Evolutionary conservation across 1,140 invertebrate genomes (phyloP).

Genomic region (Dysdera silvatica): DNA sequence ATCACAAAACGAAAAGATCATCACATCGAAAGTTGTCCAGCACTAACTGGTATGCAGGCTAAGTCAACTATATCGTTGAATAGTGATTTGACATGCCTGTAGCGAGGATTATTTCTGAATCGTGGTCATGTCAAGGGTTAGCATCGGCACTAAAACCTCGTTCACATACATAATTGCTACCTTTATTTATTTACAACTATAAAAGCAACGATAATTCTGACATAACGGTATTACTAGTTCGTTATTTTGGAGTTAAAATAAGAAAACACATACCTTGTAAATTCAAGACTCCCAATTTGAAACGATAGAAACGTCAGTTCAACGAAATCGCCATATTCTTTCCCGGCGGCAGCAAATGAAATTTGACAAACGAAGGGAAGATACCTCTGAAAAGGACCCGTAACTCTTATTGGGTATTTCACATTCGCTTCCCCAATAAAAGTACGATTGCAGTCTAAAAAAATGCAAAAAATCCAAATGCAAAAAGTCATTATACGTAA

Average conservation of each 20-base stretch:
- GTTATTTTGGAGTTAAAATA: not conserved
- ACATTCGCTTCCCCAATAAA: slow-evolving; percentile 31
- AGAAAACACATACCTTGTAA: slow-evolving; percentile 16
- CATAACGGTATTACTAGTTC: not conserved
- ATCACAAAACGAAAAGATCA: too few species aligned
- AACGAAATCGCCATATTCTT: slow-evolving; percentile 32
- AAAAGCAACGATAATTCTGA: not conserved
- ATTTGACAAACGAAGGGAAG: slow-evolving; percentile 32
- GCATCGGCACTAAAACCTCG: too few species aligned
- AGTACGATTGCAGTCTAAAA: slow-evolving; percentile 34
- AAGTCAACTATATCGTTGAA: too few species aligned
- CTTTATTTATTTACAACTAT: too few species aligned
- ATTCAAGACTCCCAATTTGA: slow-evolving; percentile 31
- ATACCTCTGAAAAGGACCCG: slow-evolving; percentile 31
- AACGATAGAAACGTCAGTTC: slow-evolving; percentile 34
- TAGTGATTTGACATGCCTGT: too few species aligned
- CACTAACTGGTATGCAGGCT: too few species aligned
- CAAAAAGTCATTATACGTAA: not conserved
- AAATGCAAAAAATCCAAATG: not conserved
- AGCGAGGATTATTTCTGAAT: too few species aligned
- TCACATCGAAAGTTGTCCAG: too few species aligned
- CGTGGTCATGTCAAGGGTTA: too few species aligned
- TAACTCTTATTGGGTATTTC: slow-evolving; percentile 33
- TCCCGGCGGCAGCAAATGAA: slow-evolving; percentile 31
- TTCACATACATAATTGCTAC: too few species aligned